phyloP scores from a whole-genome alignment of 2,888 invertebrate species.

The Mesorhabditis belari region DNA sequence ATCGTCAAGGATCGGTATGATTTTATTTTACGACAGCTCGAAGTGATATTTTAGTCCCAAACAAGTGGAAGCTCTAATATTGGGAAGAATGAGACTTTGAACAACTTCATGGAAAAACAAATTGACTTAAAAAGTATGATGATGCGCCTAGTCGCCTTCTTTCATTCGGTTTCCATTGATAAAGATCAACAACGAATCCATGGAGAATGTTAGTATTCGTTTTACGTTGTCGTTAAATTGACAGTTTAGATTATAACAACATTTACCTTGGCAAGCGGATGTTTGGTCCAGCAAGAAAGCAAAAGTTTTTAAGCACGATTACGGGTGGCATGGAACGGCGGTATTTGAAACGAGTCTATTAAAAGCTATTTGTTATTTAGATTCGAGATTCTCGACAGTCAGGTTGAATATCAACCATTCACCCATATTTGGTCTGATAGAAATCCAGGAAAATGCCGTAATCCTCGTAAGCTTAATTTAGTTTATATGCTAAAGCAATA shows the following conservation, averaged over 20 bases:
- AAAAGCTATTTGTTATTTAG: conserved; percentile 1
- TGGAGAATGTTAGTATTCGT: background rate
- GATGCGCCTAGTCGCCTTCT: background rate
- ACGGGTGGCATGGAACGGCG: conserved; percentile 50
- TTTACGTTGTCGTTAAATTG: background rate
- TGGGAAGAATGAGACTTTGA: background rate
- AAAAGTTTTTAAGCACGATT: conserved; percentile 42
- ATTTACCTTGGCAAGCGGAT: conserved; percentile 50
- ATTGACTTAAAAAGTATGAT: background rate
- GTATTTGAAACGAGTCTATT: background rate
- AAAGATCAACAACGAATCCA: background rate
- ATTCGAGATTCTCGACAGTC: conserved; percentile 50
- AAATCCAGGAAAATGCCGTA: conserved; percentile 36
- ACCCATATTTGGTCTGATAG: conserved; percentile 39
- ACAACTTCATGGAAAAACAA: background rate
- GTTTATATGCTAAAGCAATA: background rate
- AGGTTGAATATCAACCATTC: conserved; percentile 49
- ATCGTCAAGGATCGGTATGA: too few species aligned
- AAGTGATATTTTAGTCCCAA: too few species aligned
- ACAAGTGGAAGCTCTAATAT: too few species aligned
- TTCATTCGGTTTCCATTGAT: background rate
- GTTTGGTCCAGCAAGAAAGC: conserved; percentile 49
- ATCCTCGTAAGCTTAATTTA: conserved; percentile 16
- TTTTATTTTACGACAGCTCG: too few species aligned
- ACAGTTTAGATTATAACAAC: conserved; percentile 48